These are phyloP conservation scores for Empis stercorea DNA, from an alignment of 2,888 invertebrate genomes.

Conservation along the genomic window DNA sequence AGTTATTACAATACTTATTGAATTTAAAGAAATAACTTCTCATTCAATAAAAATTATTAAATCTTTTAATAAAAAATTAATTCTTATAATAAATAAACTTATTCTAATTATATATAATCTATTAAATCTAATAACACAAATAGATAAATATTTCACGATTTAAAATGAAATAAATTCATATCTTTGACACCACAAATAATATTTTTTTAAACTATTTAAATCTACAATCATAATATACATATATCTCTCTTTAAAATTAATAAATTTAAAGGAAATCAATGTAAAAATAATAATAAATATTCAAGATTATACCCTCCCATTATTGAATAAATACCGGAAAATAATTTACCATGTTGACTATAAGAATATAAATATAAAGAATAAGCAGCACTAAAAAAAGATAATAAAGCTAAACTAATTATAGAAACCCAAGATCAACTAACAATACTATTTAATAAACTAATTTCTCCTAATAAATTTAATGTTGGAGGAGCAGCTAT, in stretches of 20 bases:
- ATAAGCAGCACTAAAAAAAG: slow-evolving; percentile 53
- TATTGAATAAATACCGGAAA: slow-evolving; percentile 40
- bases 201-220: slow-evolving; percentile 54
- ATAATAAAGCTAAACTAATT: slow-evolving; percentile 42
- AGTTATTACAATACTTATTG: slow-evolving; percentile 38
- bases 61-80: slow-evolving; percentile 40
- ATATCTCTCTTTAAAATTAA: slow-evolving; percentile 44
- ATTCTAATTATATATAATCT: slow-evolving; percentile 39
- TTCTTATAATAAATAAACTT: slow-evolving; percentile 25
- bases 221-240: slow-evolving; percentile 39
- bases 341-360: slow-evolving; percentile 47
- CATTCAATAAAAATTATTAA: slow-evolving; percentile 42
- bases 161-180: slow-evolving; percentile 41
- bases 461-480: slow-evolving; percentile 55
- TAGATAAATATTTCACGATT: slow-evolving; percentile 38
- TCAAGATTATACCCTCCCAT: slow-evolving; percentile 40
- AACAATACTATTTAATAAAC: slow-evolving; percentile 46
- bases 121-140: slow-evolving; percentile 42
- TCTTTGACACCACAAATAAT: slow-evolving; percentile 53
- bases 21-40: slow-evolving; percentile 41
- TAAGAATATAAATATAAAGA: slow-evolving; percentile 50
- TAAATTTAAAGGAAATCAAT: slow-evolving; percentile 51
- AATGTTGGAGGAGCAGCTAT: slow-evolving; percentile 53
- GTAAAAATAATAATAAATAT: slow-evolving; percentile 47
- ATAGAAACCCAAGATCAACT: slow-evolving; percentile 40